Evolutionary conservation across 2,113 vertebrate species (phyloP), one percentile per base, ranked within the genome.

Genomic region (Zosterops hypoxanthus): DNA sequence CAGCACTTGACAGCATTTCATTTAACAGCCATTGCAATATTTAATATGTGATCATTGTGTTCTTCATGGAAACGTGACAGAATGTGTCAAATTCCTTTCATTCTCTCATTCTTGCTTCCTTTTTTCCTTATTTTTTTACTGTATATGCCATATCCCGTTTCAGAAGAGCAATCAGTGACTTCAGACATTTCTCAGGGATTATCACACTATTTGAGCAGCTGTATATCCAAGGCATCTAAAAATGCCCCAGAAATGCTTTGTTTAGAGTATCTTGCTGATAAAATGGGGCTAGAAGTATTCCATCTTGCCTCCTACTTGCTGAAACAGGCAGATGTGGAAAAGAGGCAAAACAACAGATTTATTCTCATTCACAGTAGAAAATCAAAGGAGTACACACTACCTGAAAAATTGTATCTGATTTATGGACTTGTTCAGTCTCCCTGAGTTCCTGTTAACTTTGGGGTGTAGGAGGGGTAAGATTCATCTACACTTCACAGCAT

Each of bases 181-280:
- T 96, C 72, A 95, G 90, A 84, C 15, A 82, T 96, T 96, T 95
- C 68, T 97, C 50, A 95, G 77, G 61, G 82, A 93, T 90, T 94
- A 95, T 61, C 28, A 2, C 52, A 53, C 80, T 90, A 81, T 25
- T 17, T 72, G 57, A 81, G 75, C 47, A 92, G 86, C 29, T 15
- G 71, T 69, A 14, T 52, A 72, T 57, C 91, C 79, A 92, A 75
- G 25, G 46, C 71, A 88, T 69, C n/a, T 47, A 60, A 76, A 94
- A 92, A 82, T 41, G 29, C 73, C 11, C 39, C 65, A 96, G 88
- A 92, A 96, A 94, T 85, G 63, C 66, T 75, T 82, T 25, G 12
- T 85, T 89, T 82, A 56, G 47, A 86, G 79, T 63, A 72, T 66
- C 64, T 89, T 95, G 52, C 61, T 63, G 70, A 73, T 94, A 83